phyloP scores from a whole-genome alignment of 1,140 invertebrate species.

The Drosophila teissieri region DNA sequence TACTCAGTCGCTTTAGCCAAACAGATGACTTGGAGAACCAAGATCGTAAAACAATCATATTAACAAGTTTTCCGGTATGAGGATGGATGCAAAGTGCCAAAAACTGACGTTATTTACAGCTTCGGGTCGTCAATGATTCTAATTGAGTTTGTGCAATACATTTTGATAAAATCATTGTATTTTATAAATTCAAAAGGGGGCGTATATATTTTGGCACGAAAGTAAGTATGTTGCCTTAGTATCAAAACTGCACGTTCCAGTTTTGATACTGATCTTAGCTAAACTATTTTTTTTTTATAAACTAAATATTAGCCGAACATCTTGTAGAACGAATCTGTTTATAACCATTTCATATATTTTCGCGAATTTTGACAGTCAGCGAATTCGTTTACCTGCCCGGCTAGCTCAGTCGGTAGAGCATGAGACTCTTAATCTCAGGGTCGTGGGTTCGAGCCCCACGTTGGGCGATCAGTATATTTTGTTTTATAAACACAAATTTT shows the following conservation, averaged over 20 bases:
- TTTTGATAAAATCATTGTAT: not conserved
- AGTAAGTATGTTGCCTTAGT: not conserved
- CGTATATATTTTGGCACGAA: not conserved
- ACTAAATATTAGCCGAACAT: no score
- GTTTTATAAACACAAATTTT: slow-evolving; percentile 1
- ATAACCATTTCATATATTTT: not conserved
- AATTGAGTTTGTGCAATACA: not conserved
- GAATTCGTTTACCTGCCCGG: slow-evolving; percentile 86
- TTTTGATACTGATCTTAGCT: no score
- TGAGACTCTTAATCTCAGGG: slow-evolving; percentile 96
- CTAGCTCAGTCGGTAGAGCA: slow-evolving; percentile 96
- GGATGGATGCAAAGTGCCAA: no score
- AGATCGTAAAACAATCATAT: slow-evolving; percentile 4
- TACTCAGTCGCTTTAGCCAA: not conserved
- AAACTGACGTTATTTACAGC: not conserved
- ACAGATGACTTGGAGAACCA: not conserved
- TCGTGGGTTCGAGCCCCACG: slow-evolving; percentile 96
- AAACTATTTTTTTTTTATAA: no score
- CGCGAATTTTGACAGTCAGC: not conserved
- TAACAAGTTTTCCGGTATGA: not conserved
- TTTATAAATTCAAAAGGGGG: not conserved
- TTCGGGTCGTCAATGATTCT: no score
- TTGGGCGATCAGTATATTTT: slow-evolving; percentile 87
- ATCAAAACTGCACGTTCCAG: no score
- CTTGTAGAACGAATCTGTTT: no score